Evolutionary conservation across 2,888 invertebrate genomes (phyloP), one percentile per base, ranked within the genome.

Genomic region (Tetragonisca angustula): DNA sequence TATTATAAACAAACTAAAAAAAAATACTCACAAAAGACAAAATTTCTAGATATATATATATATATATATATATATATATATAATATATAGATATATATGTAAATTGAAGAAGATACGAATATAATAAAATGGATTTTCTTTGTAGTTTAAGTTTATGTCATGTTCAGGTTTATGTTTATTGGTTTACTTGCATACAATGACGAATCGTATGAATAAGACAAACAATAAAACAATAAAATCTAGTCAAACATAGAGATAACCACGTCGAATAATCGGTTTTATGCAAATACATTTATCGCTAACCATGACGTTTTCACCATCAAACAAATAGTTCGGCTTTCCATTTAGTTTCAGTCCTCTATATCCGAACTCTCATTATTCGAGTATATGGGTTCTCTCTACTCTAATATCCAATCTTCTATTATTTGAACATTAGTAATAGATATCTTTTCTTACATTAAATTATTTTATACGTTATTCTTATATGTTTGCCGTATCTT

Each of bases 241-340:
- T 72, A 76, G 17, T 15, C 64, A 77, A 21, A 67, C 65, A 19
- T 13, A 15, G 17, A 0, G 84, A 88, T 86, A 88, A 87, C 65
- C 72, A 65, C 64, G 24, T 21, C 24, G 61, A 67, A 75, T 49
- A 49, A 61, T 75, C 49, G n/a, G 21, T 75, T 62, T 81, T 70
- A 36, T 62, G 32, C 68, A 89, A 87, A 89, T 59, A 86, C 24
- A 36, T 43, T 81, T 81, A 86, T 89, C 79, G 24, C 36, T 49
- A 17, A 32, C n/a, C 21, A 50, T 78, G 77, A 79, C 79, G 67
- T 61, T 56, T 56, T n/a, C 21, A 52, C 24, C 27, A 65, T 50
- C 19, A 59, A 21, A 19, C n/a, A 74, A 24, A 32, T 49, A 27
- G 62, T 24, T 27, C 62, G 5, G n/a, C 49, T 70, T 64, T 61